These are phyloP conservation scores for Thunnus albacares DNA, from an alignment of 2,797 vertebrate species.

Conservation along the genomic window DNA sequence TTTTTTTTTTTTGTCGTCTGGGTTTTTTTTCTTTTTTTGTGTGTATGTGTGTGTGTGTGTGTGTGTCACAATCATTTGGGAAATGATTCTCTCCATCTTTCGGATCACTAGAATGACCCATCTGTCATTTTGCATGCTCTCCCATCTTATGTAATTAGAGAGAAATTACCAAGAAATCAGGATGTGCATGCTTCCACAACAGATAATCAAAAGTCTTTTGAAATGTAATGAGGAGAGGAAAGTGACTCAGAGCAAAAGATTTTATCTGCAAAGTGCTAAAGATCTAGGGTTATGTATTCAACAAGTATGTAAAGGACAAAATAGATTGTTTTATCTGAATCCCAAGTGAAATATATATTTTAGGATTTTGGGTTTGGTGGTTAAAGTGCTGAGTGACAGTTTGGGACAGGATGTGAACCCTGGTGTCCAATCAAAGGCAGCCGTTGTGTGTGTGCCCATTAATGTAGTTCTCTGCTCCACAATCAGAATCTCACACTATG, in stretches of 20 bases:
- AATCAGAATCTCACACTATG: background rate
- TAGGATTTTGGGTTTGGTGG: background rate
- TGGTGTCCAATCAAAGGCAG: background rate
- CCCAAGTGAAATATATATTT: background rate
- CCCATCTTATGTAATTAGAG: conserved; percentile 70
- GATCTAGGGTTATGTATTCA: conserved; percentile 35
- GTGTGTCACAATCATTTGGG: conserved; percentile 61
- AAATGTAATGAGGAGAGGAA: conserved; percentile 61
- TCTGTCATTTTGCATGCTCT: conserved; percentile 69
- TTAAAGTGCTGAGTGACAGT: background rate
- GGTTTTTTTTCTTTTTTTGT: background rate
- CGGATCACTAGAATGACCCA: conserved; percentile 73
- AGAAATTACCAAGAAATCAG: conserved; percentile 73
- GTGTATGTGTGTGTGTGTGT: no score
- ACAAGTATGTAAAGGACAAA: conserved; percentile 22
- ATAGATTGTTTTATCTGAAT: conserved; percentile 2
- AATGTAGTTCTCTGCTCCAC: background rate
- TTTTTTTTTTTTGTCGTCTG: no score
- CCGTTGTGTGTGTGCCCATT: background rate
- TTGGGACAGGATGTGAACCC: background rate
- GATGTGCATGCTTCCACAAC: conserved; percentile 57
- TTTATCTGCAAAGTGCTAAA: conserved; percentile 26
- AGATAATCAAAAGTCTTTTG: conserved; percentile 71
- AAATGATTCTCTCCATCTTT: conserved; percentile 64
- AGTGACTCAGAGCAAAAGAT: conserved; percentile 32